A percentile compares a stretch with the other conserved stretches of the same genome.
Evolutionary conservation across 2,888 invertebrate species (phyloP).

Genomic region (Cheilosia variabilis): DNA sequence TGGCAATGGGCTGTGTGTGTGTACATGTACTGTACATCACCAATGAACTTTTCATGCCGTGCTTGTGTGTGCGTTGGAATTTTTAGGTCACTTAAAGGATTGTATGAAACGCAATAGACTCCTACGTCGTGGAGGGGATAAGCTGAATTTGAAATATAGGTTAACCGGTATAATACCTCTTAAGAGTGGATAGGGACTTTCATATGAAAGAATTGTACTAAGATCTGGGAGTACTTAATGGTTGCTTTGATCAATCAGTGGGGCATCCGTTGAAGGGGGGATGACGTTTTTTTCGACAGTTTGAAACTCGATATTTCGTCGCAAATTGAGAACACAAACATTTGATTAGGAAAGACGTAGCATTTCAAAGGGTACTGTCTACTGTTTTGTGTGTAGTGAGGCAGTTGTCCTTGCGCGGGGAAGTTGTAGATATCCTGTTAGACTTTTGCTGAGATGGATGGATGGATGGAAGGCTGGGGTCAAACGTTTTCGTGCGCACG

Average conservation of each 20-base stretch:
- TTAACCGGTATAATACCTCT: slow-evolving; percentile 3
- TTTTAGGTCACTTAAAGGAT: slow-evolving; percentile 66
- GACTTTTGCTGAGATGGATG: too few relatives aligned
- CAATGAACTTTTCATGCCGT: slow-evolving; percentile 26
- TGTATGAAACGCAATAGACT: slow-evolving; percentile 20
- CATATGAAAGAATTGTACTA: neutral
- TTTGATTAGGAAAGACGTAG: neutral
- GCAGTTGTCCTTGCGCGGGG: neutral
- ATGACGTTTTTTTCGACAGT: neutral
- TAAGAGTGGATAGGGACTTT: neutral
- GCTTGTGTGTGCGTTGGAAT: slow-evolving; percentile 35
- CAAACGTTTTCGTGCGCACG: too few relatives aligned
- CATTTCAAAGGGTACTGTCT: neutral
- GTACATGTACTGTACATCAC: neutral
- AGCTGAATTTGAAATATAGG: slow-evolving; percentile 18
- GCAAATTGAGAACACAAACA: slow-evolving; percentile 14
- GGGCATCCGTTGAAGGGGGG: neutral
- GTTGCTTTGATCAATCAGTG: slow-evolving; percentile 55
- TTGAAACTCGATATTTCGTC: slow-evolving; percentile 43
- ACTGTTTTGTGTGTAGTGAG: slow-evolving; percentile 22
- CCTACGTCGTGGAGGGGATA: neutral
- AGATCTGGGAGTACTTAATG: slow-evolving; percentile 12
- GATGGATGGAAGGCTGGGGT: too few relatives aligned
- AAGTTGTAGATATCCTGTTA: slow-evolving; percentile 9
- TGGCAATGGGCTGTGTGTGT: slow-evolving; percentile 18